Conservation (phyloP, 2,888 invertebrate species). For the Rosalia funebris region DNA sequence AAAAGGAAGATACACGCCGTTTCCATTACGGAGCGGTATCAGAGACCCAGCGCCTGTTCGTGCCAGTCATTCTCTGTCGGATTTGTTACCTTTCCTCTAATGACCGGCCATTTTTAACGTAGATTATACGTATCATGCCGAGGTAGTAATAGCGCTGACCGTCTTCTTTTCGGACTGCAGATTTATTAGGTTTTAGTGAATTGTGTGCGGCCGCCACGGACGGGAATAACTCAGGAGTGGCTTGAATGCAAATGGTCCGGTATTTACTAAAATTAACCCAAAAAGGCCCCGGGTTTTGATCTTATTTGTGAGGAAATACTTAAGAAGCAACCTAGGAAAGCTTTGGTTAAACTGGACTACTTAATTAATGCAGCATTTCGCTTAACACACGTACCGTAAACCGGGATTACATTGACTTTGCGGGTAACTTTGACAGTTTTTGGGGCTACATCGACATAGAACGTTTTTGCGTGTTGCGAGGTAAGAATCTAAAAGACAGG, state of each 20-base stretch:
- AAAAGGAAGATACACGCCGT: conserved; percentile 56
- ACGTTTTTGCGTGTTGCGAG: no score
- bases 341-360: no score
- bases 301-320: no score
- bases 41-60: conserved; percentile 20
- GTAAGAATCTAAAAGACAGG: no score
- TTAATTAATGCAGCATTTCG: no score
- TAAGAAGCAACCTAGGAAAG: no score
- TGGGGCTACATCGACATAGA: no score
- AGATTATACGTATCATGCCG: conserved; percentile 29
- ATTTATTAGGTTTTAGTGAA: conserved; percentile 23
- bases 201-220: background rate
- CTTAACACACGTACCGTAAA: no score
- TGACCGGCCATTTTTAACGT: conserved; percentile 32
- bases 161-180: conserved; percentile 7
- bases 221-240: background rate
- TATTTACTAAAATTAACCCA: no score
- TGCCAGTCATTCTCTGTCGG: conserved; percentile 29
- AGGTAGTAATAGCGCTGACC: conserved; percentile 10
- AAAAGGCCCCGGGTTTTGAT: no score
- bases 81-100: conserved; percentile 30
- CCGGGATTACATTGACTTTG: no score
- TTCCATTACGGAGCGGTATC: conserved; percentile 45
- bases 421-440: no score
- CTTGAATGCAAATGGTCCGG: background rate